phyloP scores from a whole-genome alignment of 2,797 vertebrate species.

The Orestias chungarensis region DNA sequence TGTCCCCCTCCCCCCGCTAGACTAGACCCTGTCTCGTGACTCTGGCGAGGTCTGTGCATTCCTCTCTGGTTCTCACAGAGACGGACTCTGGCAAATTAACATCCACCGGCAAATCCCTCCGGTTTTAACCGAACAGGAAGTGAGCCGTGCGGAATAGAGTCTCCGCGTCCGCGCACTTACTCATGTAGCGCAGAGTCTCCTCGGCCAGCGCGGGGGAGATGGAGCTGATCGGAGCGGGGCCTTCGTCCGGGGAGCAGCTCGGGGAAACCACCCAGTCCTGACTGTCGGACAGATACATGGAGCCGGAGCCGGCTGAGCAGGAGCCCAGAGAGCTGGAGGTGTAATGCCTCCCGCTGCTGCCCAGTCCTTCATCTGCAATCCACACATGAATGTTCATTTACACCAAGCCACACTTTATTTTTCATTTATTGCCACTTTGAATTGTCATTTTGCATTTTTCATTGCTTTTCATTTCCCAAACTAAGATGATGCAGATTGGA shows the following conservation, averaged over 20 bases:
- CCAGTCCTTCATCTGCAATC: constrained; percentile 69
- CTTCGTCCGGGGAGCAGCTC: constrained; percentile 72
- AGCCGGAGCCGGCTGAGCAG: constrained; percentile 80
- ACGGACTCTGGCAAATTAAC: no score
- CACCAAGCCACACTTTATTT: no score
- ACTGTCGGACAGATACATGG: constrained; percentile 89
- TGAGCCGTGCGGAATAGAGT: constrained; percentile 18
- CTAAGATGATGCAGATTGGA: not conserved
- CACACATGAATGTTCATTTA: not conserved
- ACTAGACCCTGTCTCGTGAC: constrained; percentile 57
- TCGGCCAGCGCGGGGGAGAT: constrained; percentile 85
- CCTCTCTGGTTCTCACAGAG: constrained; percentile 23
- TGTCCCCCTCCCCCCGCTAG: constrained; percentile 2
- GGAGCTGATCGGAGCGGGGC: constrained; percentile 41
- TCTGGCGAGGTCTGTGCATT: constrained; percentile 51
- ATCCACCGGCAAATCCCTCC: constrained; percentile 48
- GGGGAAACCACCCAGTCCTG: constrained; percentile 87
- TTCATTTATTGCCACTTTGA: no score
- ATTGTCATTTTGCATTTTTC: not conserved
- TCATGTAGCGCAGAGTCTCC: constrained; percentile 94
- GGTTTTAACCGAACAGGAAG: constrained; percentile 35
- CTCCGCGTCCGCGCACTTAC: constrained; percentile 77
- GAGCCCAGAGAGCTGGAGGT: constrained; percentile 78
- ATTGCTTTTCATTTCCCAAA: not conserved
- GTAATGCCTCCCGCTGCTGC: constrained; percentile 61